Evolutionary conservation across 2,888 invertebrate species (phyloP).

Genomic region (Agrilus mali): DNA sequence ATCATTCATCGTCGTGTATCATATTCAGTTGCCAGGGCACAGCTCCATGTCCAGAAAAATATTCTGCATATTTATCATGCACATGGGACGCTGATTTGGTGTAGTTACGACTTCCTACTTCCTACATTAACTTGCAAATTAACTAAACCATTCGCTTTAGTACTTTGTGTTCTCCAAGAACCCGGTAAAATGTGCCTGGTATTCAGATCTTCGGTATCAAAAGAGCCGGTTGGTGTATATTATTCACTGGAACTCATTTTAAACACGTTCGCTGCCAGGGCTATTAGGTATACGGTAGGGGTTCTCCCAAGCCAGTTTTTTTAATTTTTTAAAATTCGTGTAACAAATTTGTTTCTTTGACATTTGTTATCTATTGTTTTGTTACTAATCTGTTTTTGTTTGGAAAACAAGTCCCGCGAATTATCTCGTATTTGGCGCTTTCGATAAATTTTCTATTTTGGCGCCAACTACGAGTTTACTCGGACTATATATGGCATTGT

Average conservation of each 20-base stretch:
- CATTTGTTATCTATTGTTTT: too few relatives aligned
- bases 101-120: slow-evolving; percentile 8
- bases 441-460: too few relatives aligned
- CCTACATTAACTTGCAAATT: slow-evolving; percentile 8
- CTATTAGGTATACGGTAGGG: too few relatives aligned
- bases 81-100: slow-evolving; percentile 8
- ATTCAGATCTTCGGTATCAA: slow-evolving; percentile 10
- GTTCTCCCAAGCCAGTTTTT: too few relatives aligned
- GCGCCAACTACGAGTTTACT: too few relatives aligned
- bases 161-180: slow-evolving; percentile 13
- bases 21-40: slow-evolving; percentile 14
- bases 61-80: slow-evolving; percentile 9
- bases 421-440: too few relatives aligned
- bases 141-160: slow-evolving; percentile 9
- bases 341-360: too few relatives aligned
- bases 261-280: too few relatives aligned
- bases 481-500: too few relatives aligned
- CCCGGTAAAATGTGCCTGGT: slow-evolving; percentile 8
- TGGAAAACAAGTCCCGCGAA: too few relatives aligned
- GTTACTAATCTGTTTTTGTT: too few relatives aligned
- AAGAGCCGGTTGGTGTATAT: slow-evolving; percentile 11
- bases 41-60: slow-evolving; percentile 13
- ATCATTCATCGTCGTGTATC: slow-evolving; percentile 9
- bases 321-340: too few relatives aligned
- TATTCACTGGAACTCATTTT: slow-evolving; percentile 8